These are phyloP conservation scores for Antechinus stuartii DNA, from an alignment of 2,113 vertebrate genomes.

Conservation along the genomic window DNA sequence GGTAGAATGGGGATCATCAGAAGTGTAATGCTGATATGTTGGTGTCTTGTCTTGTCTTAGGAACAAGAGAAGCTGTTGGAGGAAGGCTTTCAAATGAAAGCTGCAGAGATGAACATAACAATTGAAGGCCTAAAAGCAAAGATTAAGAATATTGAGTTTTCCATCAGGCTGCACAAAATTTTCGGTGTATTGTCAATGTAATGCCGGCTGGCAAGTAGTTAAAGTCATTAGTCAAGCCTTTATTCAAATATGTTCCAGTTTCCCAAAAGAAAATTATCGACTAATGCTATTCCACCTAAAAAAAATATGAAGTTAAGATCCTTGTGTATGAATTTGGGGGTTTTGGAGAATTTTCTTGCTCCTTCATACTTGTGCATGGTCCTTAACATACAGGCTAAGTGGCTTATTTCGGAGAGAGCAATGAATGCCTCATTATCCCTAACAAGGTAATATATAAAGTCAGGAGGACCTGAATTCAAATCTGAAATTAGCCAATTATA, in stretches of 20 bases:
- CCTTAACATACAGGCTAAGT: no score
- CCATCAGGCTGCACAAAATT: accelerated
- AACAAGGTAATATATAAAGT: not conserved
- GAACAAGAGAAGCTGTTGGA: slow-evolving; percentile 13
- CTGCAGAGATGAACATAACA: slow-evolving; percentile 1
- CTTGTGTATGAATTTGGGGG: not conserved
- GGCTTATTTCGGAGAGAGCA: no score
- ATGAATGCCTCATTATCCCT: no score
- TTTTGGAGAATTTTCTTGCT: no score
- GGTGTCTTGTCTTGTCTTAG: slow-evolving; percentile 11
- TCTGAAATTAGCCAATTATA: not conserved
- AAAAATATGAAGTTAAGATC: not conserved
- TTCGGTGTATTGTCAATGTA: no score
- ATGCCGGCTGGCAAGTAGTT: no score
- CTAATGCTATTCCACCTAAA: not conserved
- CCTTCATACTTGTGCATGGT: no score
- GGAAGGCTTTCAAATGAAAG: slow-evolving; percentile 36
- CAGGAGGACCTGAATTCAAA: not conserved
- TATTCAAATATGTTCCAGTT: not conserved
- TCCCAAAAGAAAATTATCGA: not conserved
- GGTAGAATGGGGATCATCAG: not conserved
- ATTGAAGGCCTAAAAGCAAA: not conserved
- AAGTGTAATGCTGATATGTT: not conserved
- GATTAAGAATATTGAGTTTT: accelerated
- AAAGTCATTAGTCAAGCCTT: not conserved